A percentile compares a stretch with the other conserved stretches of the same genome.
Conservation (phyloP, 92 coral and sea anemone genomes). For the Phenganax subtilis region DNA sequence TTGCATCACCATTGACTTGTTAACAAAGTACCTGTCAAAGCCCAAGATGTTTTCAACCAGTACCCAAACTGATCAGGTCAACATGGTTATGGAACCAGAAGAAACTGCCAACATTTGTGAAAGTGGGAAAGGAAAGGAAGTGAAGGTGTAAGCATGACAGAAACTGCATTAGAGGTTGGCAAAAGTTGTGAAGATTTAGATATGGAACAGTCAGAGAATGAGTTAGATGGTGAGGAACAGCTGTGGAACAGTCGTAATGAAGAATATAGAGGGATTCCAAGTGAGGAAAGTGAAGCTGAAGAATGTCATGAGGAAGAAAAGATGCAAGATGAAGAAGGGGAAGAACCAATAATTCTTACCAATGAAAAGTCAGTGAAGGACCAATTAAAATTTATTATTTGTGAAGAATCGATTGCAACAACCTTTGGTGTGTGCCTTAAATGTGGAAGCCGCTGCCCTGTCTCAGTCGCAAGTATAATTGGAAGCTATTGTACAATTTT, state of each 20-base stretch:
- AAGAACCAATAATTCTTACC: background rate
- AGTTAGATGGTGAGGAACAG: background rate
- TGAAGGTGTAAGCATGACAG: background rate
- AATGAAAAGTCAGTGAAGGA: background rate
- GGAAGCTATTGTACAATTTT: no score
- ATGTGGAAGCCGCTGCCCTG: background rate
- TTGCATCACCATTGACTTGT: no score
- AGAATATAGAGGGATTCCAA: background rate
- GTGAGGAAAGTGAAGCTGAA: background rate
- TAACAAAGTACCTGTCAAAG: no score
- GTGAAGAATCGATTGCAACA: background rate
- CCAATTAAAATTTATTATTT: background rate
- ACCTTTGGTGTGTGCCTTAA: background rate
- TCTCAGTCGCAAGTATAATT: background rate
- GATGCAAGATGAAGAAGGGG: background rate
- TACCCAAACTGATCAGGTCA: no score
- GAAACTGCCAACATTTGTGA: no score
- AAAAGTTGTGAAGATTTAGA: background rate
- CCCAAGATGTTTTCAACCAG: no score
- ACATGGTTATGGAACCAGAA: no score
- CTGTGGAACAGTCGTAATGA: background rate
- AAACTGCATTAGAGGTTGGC: background rate
- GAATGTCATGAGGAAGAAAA: background rate
- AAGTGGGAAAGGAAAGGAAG: background rate
- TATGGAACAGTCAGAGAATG: background rate